Conservation (phyloP, 2,888 invertebrate species). For the Blomia tropicalis region DNA sequence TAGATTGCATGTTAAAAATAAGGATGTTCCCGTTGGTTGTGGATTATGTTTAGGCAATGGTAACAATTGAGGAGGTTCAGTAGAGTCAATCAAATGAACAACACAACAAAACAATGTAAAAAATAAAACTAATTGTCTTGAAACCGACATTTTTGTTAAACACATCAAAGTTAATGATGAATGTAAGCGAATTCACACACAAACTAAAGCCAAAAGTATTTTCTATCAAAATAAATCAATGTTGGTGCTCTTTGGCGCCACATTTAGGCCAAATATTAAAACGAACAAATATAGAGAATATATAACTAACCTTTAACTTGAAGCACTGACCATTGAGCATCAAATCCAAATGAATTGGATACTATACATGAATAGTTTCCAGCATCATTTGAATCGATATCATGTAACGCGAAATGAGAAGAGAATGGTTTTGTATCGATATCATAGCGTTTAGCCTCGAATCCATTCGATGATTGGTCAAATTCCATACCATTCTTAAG, state of each 20-base stretch:
- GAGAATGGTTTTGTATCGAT: neutral
- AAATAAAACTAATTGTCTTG: too few species aligned
- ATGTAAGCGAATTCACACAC: too few species aligned
- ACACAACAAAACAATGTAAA: neutral
- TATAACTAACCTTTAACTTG: neutral
- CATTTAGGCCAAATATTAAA: neutral
- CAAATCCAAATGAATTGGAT: slow-evolving; percentile 17
- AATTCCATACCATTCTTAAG: neutral
- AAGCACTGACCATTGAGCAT: neutral
- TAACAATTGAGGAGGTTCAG: neutral
- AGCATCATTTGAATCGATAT: slow-evolving; percentile 18
- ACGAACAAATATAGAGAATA: neutral
- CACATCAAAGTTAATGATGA: neutral
- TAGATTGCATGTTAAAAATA: neutral
- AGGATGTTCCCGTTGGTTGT: neutral
- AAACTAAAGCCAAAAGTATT: too few species aligned
- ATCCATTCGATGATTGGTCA: neutral
- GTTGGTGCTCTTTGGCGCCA: too few species aligned
- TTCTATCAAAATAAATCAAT: too few species aligned
- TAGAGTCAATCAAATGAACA: neutral
- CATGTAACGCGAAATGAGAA: slow-evolving; percentile 14
- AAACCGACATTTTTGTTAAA: neutral
- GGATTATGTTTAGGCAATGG: too few species aligned
- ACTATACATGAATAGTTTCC: slow-evolving; percentile 28
- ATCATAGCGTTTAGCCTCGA: neutral